Evolutionary conservation across 2,113 vertebrate genomes (phyloP).

Genomic region (Ramphastos sulfuratus): DNA sequence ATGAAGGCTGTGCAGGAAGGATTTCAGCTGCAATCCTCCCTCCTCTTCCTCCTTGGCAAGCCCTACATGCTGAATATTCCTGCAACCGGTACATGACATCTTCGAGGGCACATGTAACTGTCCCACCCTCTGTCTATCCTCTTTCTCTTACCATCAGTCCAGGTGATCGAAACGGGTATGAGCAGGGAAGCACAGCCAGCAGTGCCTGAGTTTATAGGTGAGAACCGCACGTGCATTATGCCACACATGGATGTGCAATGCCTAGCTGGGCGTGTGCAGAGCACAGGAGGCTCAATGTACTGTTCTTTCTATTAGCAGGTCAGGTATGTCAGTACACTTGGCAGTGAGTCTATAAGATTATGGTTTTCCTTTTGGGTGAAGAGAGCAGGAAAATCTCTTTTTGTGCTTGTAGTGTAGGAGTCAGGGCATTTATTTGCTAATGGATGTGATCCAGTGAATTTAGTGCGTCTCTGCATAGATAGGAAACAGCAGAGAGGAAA

Average conservation of each 20-base stretch:
- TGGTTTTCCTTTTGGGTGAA: not conserved
- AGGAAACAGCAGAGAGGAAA: not conserved
- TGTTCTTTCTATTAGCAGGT: not conserved
- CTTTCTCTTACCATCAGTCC: not conserved
- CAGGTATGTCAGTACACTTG: not conserved
- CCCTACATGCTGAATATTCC: not conserved
- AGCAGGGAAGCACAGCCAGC: not conserved
- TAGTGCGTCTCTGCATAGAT: not conserved
- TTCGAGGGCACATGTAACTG: not conserved
- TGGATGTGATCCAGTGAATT: constrained; percentile 50
- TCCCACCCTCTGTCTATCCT: not conserved
- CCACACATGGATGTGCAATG: not conserved
- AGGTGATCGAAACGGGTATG: accelerated
- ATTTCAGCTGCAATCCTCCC: not conserved
- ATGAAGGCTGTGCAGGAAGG: not conserved
- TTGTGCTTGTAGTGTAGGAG: not conserved
- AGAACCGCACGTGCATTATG: not conserved
- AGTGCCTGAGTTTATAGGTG: not conserved
- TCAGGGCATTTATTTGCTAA: constrained; percentile 40
- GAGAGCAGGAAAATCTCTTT: not conserved
- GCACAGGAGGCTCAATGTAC: not conserved
- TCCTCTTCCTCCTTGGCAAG: not conserved
- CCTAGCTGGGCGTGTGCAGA: accelerated
- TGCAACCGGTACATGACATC: not conserved
- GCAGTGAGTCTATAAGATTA: not conserved